Base-by-base conservation (phyloP, 2,888 invertebrate species). In the Limnephilus marmoratus region DNA sequence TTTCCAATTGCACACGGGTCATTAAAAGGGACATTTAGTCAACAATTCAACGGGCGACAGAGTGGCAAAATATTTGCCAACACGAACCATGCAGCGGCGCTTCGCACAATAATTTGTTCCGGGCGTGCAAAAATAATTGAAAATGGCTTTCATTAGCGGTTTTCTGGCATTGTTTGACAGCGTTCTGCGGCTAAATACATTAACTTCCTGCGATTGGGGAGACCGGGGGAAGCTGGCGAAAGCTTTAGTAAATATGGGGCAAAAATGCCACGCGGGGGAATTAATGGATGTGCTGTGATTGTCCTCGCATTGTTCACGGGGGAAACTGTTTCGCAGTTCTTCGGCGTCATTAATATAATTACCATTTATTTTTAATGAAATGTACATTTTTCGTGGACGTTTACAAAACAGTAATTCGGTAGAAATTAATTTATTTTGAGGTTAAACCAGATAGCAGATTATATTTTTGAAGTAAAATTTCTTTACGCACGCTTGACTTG, bases 251-350 rank as follows among this genome's bases (percentile, higher is more conserved):
- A 86, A 86, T 86, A 86, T 85, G 85, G 68, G 49, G n/a, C 90
- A 90, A 90, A 90, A 90, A 90, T 83, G 85, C 80, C 81, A 91
- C 37, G 81, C 15, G 80, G n/a, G 68, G 29, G 37, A 29, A 41
- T 81, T 80, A 53, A 68, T 37, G 41, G 81, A 86, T 86, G 91
- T 85, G 80, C 15, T 18, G 81, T 86, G 91, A 91, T 91, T 91
- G 85, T 45, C 34, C 81, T 18, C 86, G 91, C 53, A 91, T 86
- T 91, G 86, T 91, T 91, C 85, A 86, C 49, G 86, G 91, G 68
- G 86, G 68, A 68, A 85, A 68, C 68, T 68, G 68, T n/a, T 68
- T 68, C n/a, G 34, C 82, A 82, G 31, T 34, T 31, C 82, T 18
- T 9, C 9, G 68, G 68, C 24, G 68, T 68, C 24, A n/a, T 68